Evolutionary conservation across 2,113 vertebrate genomes (phyloP).

Genomic region (Himantopus leucocephalus): DNA sequence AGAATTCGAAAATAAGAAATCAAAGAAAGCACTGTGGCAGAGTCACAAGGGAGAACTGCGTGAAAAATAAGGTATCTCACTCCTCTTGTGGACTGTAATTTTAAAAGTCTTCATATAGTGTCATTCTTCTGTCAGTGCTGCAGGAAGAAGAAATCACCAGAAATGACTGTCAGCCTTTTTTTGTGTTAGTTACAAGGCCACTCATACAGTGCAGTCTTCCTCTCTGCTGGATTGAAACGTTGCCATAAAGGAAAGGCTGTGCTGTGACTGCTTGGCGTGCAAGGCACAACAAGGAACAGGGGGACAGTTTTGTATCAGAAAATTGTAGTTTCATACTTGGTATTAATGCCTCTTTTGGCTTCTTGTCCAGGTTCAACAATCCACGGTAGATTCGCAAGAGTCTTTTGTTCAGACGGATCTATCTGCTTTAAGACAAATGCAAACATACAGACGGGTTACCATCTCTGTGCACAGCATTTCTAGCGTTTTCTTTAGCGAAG

Average conservation of each 20-base stretch:
- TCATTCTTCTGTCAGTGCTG: slow-evolving; percentile 81
- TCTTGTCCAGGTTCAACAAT: slow-evolving; percentile 99
- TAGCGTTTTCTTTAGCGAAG: not conserved
- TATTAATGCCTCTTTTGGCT: slow-evolving; percentile 99
- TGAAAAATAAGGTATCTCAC: slow-evolving; percentile 66
- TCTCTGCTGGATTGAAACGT: slow-evolving; percentile 80
- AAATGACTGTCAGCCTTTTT: slow-evolving; percentile 84
- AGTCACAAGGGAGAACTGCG: slow-evolving; percentile 69
- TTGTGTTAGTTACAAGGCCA: slow-evolving; percentile 88
- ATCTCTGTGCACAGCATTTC: not conserved
- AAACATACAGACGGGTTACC: slow-evolving; percentile 28
- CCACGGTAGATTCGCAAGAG: slow-evolving; percentile 97
- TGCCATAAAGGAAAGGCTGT: slow-evolving; percentile 87
- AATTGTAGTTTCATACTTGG: slow-evolving; percentile 99
- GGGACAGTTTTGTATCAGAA: slow-evolving; percentile 92
- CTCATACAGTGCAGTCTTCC: slow-evolving; percentile 81
- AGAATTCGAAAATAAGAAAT: slow-evolving; percentile 72
- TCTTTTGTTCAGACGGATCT: slow-evolving; percentile 98
- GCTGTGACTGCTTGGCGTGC: slow-evolving; percentile 80
- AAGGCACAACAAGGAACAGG: slow-evolving; percentile 94
- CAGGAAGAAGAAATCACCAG: slow-evolving; percentile 82
- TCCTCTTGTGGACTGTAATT: slow-evolving; percentile 79
- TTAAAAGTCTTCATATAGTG: slow-evolving; percentile 78
- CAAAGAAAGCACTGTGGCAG: slow-evolving; percentile 77
- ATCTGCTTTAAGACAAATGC: slow-evolving; percentile 85